Base-by-base conservation (phyloP, 2,113 vertebrate species). In the Connochaetes taurinus region DNA sequence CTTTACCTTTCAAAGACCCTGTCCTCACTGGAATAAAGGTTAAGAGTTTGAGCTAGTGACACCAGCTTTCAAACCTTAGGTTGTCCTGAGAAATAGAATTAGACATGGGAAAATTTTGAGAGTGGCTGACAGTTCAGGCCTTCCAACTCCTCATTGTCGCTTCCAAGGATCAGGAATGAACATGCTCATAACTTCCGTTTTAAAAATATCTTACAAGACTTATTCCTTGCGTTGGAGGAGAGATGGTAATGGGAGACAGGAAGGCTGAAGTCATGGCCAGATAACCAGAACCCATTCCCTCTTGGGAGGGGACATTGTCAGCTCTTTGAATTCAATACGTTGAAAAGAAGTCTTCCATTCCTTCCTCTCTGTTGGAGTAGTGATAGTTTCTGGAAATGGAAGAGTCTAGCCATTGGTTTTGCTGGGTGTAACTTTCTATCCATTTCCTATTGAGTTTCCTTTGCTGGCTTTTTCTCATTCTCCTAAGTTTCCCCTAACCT, bases 381-480 rank as follows among this genome's bases (percentile, higher is more conserved):
- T 2, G 29, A 36, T 64, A 16, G 29, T 29, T 87, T 60, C 80
- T 53, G 40, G 55, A 87, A 31, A 40, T 0, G 45, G 45, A 53
- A 82, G 31, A 9, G 7, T 33, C 21, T 11, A 2, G 1, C 31
- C 33, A 7, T 47, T 2, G 0, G 2, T 53, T 11, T n/a, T 23
- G 23, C 9, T 9, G 76, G 50, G 21, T 31, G n/a, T 36, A 19
- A 10, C 50, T 87, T 74, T 82, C 55, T 15, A 6, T 8, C 23
- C 40, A 3, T n/a, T 82, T 87, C 40, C 53, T 17, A 10, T 1
- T 14, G 7, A 40, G 47, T 83, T 64, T 52, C 36, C 4, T 89
- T 81, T 8, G 53, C 27, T n/a, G 19, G 55, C 60, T 45, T 45
- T 36, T 67, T 25, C 53, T 45, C 16, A 57, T 2, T n/a, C 36